These are phyloP conservation scores for Oryzias celebensis DNA, from an alignment of 2,113 vertebrate species.

Conservation along the genomic window DNA sequence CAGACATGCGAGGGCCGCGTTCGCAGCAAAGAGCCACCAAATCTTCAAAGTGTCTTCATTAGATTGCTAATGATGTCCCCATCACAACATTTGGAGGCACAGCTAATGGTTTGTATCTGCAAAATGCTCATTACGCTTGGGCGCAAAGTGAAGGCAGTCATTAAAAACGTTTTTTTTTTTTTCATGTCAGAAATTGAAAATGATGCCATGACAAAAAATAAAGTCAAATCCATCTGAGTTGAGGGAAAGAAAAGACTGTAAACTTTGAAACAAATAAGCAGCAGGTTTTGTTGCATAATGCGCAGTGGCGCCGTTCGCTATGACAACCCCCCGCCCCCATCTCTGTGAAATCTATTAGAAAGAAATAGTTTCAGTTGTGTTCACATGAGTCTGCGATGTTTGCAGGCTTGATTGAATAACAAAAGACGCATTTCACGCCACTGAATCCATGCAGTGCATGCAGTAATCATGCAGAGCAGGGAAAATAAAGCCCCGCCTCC, in stretches of 20 bases:
- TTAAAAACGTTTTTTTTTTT: too few relatives aligned
- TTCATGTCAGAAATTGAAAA: too few relatives aligned
- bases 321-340: slow-evolving; percentile 34
- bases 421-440: slow-evolving; percentile 30
- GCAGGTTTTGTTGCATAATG: slow-evolving; percentile 26
- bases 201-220: too few relatives aligned
- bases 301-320: slow-evolving; percentile 27
- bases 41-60: slow-evolving; percentile 56
- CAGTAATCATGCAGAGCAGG: background rate
- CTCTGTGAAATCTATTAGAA: slow-evolving; percentile 45
- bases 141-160: slow-evolving; percentile 4
- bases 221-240: too few relatives aligned
- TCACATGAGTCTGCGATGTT: slow-evolving; percentile 50
- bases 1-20: slow-evolving; percentile 40
- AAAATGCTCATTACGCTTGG: slow-evolving; percentile 23
- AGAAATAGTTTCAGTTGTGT: slow-evolving; percentile 36
- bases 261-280: slow-evolving; percentile 5
- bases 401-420: slow-evolving; percentile 48
- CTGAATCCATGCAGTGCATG: slow-evolving; percentile 6
- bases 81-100: slow-evolving; percentile 27
- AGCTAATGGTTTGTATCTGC: slow-evolving; percentile 51
- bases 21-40: slow-evolving; percentile 37
- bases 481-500: slow-evolving; percentile 13
- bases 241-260: background rate
- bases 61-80: slow-evolving; percentile 51